Evolutionary conservation across 2,888 invertebrate species (phyloP).

Genomic region (Synergus gifuensis): DNA sequence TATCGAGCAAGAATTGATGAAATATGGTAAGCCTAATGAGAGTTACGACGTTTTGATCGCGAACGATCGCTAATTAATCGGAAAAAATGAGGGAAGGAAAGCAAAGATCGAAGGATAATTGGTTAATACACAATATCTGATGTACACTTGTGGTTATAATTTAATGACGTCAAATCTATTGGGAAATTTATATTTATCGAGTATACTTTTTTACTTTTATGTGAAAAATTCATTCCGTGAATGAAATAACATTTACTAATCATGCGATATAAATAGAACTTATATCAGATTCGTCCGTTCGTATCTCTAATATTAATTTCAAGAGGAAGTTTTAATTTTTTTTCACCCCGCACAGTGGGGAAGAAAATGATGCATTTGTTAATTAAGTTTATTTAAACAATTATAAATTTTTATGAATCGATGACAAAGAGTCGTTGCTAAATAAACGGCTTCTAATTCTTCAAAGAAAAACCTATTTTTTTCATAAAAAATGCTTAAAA

Average conservation of each 20-base stretch:
- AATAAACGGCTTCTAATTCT: too few species aligned
- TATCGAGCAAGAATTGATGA: conserved; percentile 38
- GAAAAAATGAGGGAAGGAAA: conserved; percentile 30
- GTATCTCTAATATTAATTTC: too few species aligned
- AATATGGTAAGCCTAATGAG: conserved; percentile 34
- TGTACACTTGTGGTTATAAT: conserved; percentile 27
- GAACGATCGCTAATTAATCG: conserved; percentile 39
- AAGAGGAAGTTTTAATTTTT: not conserved
- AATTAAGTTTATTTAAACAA: too few species aligned
- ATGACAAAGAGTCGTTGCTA: too few species aligned
- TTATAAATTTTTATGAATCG: too few species aligned
- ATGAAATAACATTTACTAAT: not conserved
- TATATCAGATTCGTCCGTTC: not conserved
- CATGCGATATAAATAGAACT: not conserved
- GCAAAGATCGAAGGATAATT: conserved; percentile 39
- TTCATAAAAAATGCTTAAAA: too few species aligned
- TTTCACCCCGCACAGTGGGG: not conserved
- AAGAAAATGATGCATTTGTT: too few species aligned
- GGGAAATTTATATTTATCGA: conserved; percentile 31
- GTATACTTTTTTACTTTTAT: conserved; percentile 12
- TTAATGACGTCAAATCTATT: conserved; percentile 24
- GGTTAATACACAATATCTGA: conserved; percentile 36
- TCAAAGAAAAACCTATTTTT: too few species aligned
- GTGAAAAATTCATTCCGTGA: not conserved
- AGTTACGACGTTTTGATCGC: conserved; percentile 39